phyloP scores from a whole-genome alignment of 1,140 invertebrate genomes.

The Magallana angulata region DNA sequence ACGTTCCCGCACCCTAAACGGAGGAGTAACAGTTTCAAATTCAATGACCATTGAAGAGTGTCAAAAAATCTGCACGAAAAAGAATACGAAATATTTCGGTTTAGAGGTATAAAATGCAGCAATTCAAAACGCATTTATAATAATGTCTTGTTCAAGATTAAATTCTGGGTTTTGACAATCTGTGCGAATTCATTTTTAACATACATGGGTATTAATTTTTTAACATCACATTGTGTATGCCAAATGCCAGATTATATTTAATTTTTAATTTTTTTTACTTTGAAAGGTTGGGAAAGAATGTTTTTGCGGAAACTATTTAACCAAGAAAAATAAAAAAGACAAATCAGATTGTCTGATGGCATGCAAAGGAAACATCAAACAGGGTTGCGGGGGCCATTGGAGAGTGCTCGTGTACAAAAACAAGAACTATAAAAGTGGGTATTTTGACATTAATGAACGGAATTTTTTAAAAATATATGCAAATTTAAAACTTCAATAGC shows the following conservation, averaged over 20 bases:
- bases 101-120: slow-evolving; percentile 24
- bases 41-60: slow-evolving; percentile 38
- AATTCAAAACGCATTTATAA: no score
- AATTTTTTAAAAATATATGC: no score
- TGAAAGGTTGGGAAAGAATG: slow-evolving; percentile 40
- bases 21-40: not conserved
- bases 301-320: not conserved
- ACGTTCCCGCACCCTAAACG: not conserved
- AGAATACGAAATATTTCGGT: slow-evolving; percentile 14
- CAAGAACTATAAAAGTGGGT: not conserved
- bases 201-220: no score
- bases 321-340: slow-evolving; percentile 39
- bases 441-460: not conserved
- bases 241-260: no score
- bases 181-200: no score
- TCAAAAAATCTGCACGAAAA: slow-evolving; percentile 3
- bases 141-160: no score
- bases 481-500: no score
- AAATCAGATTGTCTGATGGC: slow-evolving; percentile 59
- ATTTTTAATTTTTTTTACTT: no score
- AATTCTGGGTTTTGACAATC: no score
- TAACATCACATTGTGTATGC: no score
- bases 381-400: slow-evolving; percentile 65
- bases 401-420: slow-evolving; percentile 61
- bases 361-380: slow-evolving; percentile 61